Evolutionary conservation across 2,113 vertebrate genomes (phyloP).

Genomic region (Syngnathus scovelli): DNA sequence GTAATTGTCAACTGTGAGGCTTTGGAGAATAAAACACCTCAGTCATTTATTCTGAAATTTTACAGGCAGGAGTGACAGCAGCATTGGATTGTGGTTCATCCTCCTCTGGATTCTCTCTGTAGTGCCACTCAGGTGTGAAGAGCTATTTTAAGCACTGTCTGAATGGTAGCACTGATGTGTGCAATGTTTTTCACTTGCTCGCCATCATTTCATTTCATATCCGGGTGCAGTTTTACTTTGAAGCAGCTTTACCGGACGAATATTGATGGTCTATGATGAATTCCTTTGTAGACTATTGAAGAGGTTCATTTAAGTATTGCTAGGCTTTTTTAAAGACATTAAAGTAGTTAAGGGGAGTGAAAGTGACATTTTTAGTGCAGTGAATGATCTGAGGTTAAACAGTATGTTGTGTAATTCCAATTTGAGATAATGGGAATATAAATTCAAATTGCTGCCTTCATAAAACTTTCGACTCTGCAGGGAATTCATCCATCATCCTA

Average conservation of each 20-base stretch:
- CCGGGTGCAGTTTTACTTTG: slow-evolving; percentile 1
- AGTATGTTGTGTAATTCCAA: not conserved
- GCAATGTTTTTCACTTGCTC: slow-evolving; percentile 8
- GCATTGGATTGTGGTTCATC: not conserved
- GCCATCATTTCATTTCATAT: slow-evolving; percentile 4
- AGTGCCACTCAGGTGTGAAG: slow-evolving; percentile 8
- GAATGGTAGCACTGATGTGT: slow-evolving; percentile 7
- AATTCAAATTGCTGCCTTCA: not conserved
- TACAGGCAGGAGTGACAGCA: slow-evolving; percentile 3
- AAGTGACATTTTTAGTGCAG: not conserved
- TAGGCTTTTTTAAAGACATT: not conserved
- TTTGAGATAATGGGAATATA: not conserved
- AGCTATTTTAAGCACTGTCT: slow-evolving; percentile 2
- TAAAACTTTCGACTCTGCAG: not conserved
- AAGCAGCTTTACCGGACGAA: slow-evolving; percentile 1
- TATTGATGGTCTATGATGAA: not conserved
- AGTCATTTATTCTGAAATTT: slow-evolving; percentile 5
- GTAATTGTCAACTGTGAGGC: not conserved
- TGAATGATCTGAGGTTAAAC: slow-evolving; percentile 1
- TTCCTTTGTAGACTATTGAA: too few relatives aligned
- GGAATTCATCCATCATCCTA: not conserved
- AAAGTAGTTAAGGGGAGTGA: not conserved
- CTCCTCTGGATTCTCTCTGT: slow-evolving; percentile 8
- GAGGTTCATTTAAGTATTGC: not conserved
- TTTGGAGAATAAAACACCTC: not conserved